A percentile compares a stretch with the other conserved stretches of the same genome.
Conservation (phyloP, 2,797 vertebrate genomes). For the Paguma larvata region DNA sequence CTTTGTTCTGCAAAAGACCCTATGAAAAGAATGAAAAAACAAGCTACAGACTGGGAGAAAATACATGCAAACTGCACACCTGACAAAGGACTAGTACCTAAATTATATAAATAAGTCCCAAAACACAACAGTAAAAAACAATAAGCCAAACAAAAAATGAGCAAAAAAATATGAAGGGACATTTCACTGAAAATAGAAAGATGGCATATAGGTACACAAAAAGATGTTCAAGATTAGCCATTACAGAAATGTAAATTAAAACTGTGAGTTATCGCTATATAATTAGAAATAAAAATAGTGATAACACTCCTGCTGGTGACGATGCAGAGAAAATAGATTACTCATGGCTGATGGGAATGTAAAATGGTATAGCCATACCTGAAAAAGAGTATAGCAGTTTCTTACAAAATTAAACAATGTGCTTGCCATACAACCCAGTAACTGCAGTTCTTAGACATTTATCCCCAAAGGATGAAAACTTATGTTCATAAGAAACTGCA, state of each 20-base stretch:
- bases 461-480: neutral
- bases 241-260: neutral
- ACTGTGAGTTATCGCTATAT: neutral
- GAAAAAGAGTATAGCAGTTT: neutral
- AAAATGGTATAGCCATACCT: neutral
- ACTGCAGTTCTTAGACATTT: neutral
- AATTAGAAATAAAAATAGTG: neutral
- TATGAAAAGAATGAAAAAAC: neutral
- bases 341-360: neutral
- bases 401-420: conserved; percentile 27
- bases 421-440: neutral
- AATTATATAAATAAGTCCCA: neutral
- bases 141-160: neutral
- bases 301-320: neutral
- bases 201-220: neutral
- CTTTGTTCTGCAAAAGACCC: neutral
- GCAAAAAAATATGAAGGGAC: neutral
- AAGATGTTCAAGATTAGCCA: neutral
- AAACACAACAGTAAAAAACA: neutral
- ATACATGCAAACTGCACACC: neutral
- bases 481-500: neutral
- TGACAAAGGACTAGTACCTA: neutral
- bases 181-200: neutral
- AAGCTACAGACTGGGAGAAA: neutral
- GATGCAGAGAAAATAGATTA: neutral